phyloP scores from a whole-genome alignment of 2,797 vertebrate species.

The Fratercula arctica region DNA sequence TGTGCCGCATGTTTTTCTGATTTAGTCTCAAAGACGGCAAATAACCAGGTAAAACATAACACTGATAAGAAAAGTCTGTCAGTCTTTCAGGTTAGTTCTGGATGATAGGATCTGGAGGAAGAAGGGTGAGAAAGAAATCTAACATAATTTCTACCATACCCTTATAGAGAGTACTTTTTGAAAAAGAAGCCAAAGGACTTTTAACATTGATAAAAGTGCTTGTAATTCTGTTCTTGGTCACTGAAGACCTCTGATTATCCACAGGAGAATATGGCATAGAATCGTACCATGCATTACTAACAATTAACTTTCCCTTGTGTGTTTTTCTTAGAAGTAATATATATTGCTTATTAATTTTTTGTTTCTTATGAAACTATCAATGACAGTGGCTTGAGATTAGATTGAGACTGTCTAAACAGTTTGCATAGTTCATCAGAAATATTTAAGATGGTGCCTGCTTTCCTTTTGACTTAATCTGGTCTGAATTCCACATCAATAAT shows the following conservation, averaged over 20 bases:
- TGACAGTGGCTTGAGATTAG: not conserved
- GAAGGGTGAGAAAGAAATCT: not conserved
- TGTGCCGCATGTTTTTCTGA: not conserved
- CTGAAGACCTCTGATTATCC: not conserved
- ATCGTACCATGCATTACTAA: not conserved
- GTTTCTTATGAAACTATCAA: not conserved
- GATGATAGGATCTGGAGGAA: not conserved
- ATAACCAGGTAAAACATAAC: not conserved
- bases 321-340: not conserved
- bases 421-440: not conserved
- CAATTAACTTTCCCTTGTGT: not conserved
- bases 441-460: not conserved
- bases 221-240: not conserved
- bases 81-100: not conserved
- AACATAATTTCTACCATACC: not conserved
- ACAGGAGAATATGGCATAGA: not conserved
- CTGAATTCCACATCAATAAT: not conserved
- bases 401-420: not conserved
- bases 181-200: not conserved
- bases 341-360: not conserved
- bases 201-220: not conserved
- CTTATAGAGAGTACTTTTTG: not conserved
- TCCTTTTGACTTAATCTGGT: not conserved
- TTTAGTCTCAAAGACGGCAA: not conserved
- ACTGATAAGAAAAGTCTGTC: conserved; percentile 1